These are phyloP conservation scores for Aptenodytes patagonicus DNA, from an alignment of 2,113 vertebrate species.

Conservation along the genomic window DNA sequence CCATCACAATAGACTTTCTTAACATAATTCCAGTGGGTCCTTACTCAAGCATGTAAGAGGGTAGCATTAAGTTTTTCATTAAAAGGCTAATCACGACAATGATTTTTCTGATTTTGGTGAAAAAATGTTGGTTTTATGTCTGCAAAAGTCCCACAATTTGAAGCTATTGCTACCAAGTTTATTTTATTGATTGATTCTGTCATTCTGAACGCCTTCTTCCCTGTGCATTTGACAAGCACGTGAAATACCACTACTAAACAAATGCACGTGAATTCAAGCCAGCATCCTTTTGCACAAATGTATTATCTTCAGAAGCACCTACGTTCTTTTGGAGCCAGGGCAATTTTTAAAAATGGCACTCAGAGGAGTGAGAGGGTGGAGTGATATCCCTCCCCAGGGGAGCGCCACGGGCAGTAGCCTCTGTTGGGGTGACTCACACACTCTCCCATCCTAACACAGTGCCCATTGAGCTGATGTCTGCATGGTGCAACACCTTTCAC, in stretches of 20 bases:
- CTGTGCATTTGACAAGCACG: not conserved
- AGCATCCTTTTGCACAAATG: not conserved
- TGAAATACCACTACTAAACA: not conserved
- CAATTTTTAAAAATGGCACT: not conserved
- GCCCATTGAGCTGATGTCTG: not conserved
- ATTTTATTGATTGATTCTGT: not conserved
- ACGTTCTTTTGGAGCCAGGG: not conserved
- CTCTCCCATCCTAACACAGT: not conserved
- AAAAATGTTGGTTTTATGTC: not conserved
- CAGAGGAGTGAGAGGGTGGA: not conserved
- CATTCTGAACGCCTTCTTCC: not conserved
- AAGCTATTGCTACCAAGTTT: not conserved
- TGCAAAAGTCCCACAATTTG: not conserved
- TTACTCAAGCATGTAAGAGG: not conserved
- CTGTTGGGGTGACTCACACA: not conserved
- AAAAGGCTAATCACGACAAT: not conserved
- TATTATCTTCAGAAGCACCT: not conserved
- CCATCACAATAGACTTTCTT: not conserved
- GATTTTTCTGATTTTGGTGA: not conserved
- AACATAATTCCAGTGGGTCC: not conserved
- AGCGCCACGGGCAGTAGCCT: not conserved
- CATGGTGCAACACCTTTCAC: not conserved
- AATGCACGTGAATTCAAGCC: not conserved
- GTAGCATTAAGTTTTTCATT: not conserved
- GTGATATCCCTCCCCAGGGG: not conserved